Conservation (phyloP, 2,797 vertebrate species). For the Serranus cabrilla region DNA sequence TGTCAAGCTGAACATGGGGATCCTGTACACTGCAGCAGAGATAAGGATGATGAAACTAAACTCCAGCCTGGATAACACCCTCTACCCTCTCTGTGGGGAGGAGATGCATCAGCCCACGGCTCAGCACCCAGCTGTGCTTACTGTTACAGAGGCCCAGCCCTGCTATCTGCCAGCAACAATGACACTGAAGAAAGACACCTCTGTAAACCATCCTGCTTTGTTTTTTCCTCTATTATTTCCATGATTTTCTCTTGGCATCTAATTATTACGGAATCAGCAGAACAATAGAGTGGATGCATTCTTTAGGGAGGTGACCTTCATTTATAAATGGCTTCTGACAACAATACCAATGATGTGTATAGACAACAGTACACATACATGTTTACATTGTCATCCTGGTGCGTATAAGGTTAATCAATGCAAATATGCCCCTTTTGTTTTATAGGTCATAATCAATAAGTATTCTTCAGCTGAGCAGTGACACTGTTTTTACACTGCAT, state of each 20-base stretch:
- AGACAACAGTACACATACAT: background rate
- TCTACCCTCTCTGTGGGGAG: slow-evolving; percentile 14
- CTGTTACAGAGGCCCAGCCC: background rate
- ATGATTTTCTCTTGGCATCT: background rate
- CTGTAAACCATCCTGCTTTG: too few relatives aligned
- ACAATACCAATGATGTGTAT: background rate
- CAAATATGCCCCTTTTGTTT: background rate
- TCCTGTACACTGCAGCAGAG: slow-evolving; percentile 20
- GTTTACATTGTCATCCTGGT: background rate
- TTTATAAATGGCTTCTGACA: background rate
- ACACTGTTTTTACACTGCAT: too few relatives aligned
- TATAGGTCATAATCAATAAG: too few relatives aligned
- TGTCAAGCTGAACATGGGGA: background rate
- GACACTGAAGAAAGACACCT: background rate
- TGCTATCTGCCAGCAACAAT: background rate
- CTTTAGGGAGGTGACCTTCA: background rate
- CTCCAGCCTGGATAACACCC: slow-evolving; percentile 8
- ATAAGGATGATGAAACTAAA: slow-evolving; percentile 38
- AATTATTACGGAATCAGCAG: background rate
- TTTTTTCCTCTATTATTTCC: background rate
- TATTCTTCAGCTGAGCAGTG: too few relatives aligned
- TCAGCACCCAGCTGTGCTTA: slow-evolving; percentile 29
- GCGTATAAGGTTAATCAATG: background rate
- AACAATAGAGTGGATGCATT: background rate
- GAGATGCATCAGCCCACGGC: slow-evolving; percentile 16